Evolutionary conservation across 1,140 invertebrate genomes (phyloP), one percentile per base, ranked within the genome.

Genomic region (Caerostris extrusa): DNA sequence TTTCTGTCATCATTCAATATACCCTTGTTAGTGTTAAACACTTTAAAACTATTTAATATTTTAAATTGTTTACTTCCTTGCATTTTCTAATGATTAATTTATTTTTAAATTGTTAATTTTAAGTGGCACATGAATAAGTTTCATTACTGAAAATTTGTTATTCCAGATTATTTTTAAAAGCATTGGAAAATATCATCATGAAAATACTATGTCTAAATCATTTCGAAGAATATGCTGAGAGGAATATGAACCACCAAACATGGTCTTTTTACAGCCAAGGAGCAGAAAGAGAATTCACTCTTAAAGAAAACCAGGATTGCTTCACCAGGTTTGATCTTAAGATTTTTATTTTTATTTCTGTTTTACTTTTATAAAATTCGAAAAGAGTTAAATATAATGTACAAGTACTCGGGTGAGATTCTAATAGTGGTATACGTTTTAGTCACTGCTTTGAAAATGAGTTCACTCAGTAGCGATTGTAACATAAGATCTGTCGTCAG

Each of bases 201-300:
- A 83, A 85, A 12, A 91, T 91, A 77, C n/a, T 91, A 7, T 91
- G 90, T 64, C 12, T 91, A 5, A 82, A 83, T 69, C 77, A 91
- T 57, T 91, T 55, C 60, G 90, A 91, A 91, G 90, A 82, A 14
- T 83, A 91, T 34, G 71, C 90, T 55, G 61, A 55, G 69, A 57
- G 83, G 57, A 58, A 83, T 53, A 3, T 91, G 58, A 50, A 91
- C 55, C 12, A n/a, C 3, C 67, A 64, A 64, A 67, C 90, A 55
- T 91, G 90, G 90, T n/a, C 19, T 50, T 91, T 91, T 17, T 83
- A 64, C 57, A 83, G 77, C 10, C 90, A 91, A 83, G 90, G 90
- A 61, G 77, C 90, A 5, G 90, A 91, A 56, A 82, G 90, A 7
- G 90, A 91, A 83, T 19, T 82, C 7, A 91, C 77, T 50, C 56